Evolutionary conservation across 2,888 invertebrate species (phyloP).

Genomic region (Apodemia hepburni): DNA sequence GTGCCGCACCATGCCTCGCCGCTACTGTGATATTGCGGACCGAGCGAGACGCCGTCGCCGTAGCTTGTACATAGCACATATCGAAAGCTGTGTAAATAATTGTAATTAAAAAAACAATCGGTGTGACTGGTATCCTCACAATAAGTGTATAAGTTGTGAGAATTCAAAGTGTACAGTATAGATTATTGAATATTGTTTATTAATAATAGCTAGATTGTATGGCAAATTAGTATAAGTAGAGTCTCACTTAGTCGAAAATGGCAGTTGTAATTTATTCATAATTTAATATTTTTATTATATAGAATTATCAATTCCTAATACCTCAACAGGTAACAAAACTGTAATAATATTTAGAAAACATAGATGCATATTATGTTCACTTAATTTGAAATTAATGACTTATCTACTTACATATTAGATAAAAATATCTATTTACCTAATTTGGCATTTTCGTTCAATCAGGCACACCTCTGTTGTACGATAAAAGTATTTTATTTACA

Average conservation of each 20-base stretch:
- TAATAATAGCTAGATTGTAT: slow-evolving; percentile 61
- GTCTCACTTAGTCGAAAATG: slow-evolving; percentile 72
- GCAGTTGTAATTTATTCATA: slow-evolving; percentile 65
- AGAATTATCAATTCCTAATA: slow-evolving; percentile 24
- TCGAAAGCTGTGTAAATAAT: slow-evolving; percentile 57
- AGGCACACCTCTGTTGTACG: no score
- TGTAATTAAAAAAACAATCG: slow-evolving; percentile 43
- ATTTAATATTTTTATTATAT: slow-evolving; percentile 30
- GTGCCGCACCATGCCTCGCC: slow-evolving; percentile 56
- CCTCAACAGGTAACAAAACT: slow-evolving; percentile 25
- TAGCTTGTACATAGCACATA: slow-evolving; percentile 62
- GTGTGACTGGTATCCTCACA: slow-evolving; percentile 40
- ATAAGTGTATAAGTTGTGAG: slow-evolving; percentile 61
- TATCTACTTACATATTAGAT: not conserved
- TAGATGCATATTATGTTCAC: slow-evolving; percentile 10
- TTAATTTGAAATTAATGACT: not conserved
- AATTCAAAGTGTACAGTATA: slow-evolving; percentile 75
- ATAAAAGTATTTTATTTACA: no score
- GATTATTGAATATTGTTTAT: slow-evolving; percentile 67
- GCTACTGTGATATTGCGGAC: slow-evolving; percentile 61
- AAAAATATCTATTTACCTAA: not conserved
- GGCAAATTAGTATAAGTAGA: slow-evolving; percentile 62
- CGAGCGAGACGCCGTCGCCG: slow-evolving; percentile 34
- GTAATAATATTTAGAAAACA: slow-evolving; percentile 15
- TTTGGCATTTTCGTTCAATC: no score